Percentiles rank a stretch among this genome's conserved stretches.
Evolutionary conservation across 2,797 vertebrate genomes (phyloP).

Genomic region (Alauda arvensis): DNA sequence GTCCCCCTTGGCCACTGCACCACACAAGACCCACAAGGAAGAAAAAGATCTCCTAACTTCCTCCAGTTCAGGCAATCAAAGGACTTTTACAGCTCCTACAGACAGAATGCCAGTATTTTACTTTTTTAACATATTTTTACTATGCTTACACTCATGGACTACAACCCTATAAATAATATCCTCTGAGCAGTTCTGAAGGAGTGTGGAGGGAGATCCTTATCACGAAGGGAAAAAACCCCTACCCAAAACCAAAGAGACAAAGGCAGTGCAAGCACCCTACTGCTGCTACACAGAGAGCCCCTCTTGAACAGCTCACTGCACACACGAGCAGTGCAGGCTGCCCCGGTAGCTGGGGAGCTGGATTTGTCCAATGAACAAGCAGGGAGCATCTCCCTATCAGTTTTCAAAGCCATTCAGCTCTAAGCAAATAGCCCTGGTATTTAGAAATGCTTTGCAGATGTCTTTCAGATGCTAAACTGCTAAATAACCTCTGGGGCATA

Average conservation of each 20-base stretch:
- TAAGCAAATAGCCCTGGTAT: constrained; percentile 6
- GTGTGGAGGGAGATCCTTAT: neutral
- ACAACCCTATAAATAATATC: neutral
- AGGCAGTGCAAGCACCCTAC: neutral
- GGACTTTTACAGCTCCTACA: neutral
- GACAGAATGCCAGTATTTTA: neutral
- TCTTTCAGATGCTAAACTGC: constrained; percentile 49
- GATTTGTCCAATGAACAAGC: neutral
- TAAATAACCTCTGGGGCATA: constrained; percentile 52
- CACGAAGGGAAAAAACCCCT: neutral
- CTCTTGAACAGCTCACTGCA: neutral
- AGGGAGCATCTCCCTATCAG: neutral
- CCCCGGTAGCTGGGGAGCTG: neutral
- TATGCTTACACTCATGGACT: neutral
- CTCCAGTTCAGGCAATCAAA: neutral
- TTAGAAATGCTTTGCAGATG: constrained; percentile 3
- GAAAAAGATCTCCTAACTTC: neutral
- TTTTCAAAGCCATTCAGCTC: neutral
- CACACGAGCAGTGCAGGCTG: neutral
- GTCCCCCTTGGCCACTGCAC: neutral
- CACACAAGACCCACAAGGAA: neutral
- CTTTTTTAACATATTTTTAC: no score
- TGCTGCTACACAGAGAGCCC: neutral
- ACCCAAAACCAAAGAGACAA: neutral
- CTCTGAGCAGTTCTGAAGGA: neutral